Conservation (phyloP, 2,797 vertebrate species). For the Eulemur rubriventer region DNA sequence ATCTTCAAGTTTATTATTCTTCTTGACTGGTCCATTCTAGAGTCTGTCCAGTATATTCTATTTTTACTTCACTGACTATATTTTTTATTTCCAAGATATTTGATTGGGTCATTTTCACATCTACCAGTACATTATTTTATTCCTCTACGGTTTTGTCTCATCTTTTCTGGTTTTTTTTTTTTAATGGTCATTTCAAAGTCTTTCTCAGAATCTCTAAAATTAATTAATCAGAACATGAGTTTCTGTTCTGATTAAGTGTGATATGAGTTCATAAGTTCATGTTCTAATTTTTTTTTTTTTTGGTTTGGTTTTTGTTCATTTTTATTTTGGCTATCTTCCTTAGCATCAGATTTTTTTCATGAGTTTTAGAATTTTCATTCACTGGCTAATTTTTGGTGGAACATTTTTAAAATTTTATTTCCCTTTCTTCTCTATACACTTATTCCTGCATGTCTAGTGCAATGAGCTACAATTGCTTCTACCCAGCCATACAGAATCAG, state of each 20-base stretch:
- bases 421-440: not conserved
- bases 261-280: not conserved
- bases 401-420: not conserved
- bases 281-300: not conserved
- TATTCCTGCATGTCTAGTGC: not conserved
- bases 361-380: not conserved
- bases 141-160: not conserved
- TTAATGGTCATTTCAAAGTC: not conserved
- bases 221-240: not conserved
- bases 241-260: not conserved
- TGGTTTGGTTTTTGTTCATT: not conserved
- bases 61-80: not conserved
- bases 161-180: not conserved
- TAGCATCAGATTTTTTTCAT: not conserved
- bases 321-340: not conserved
- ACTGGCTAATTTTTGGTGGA: not conserved
- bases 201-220: slow-evolving; percentile 20
- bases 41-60: not conserved
- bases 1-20: not conserved
- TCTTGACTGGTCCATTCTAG: not conserved
- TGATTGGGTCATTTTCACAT: not conserved
- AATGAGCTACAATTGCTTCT: not conserved
- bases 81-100: slow-evolving; percentile 21
- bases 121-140: not conserved
- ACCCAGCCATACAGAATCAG: not conserved